Conservation (phyloP, 2,113 vertebrate species). For the Hystrix brachyura region DNA sequence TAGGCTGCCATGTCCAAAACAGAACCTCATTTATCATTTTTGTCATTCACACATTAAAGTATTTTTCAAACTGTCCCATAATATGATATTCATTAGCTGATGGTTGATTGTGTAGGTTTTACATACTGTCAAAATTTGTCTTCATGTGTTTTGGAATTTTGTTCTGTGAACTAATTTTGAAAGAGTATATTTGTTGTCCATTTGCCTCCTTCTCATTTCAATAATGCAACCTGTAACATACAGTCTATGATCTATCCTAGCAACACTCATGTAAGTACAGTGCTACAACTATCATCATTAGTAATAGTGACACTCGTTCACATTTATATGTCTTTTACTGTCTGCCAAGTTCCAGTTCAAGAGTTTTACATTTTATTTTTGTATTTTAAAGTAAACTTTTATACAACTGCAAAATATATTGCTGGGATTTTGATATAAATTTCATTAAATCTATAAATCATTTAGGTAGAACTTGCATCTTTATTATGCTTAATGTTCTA, state of each 20-base stretch:
- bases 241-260: background rate
- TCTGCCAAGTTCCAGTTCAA: conserved; percentile 30
- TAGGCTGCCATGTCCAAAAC: background rate
- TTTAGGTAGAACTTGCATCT: conserved; percentile 3
- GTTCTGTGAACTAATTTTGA: conserved; percentile 52
- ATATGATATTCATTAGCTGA: conserved; percentile 19
- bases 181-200: background rate
- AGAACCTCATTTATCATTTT: background rate
- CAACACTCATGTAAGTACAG: background rate
- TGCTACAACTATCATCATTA: background rate
- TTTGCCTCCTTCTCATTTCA: background rate
- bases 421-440: conserved; percentile 23
- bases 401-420: background rate
- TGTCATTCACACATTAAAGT: conserved; percentile 23
- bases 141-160: conserved; percentile 37
- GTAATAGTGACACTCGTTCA: background rate
- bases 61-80: conserved; percentile 30
- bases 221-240: background rate
- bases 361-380: background rate
- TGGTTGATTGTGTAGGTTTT: background rate
- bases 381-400: background rate
- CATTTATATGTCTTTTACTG: background rate
- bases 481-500: background rate
- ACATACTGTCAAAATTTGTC: background rate
- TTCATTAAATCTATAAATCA: conserved; percentile 19